These are phyloP conservation scores for Stenotaenia linearis DNA, from an alignment of 2,888 invertebrate species.

Conservation along the genomic window DNA sequence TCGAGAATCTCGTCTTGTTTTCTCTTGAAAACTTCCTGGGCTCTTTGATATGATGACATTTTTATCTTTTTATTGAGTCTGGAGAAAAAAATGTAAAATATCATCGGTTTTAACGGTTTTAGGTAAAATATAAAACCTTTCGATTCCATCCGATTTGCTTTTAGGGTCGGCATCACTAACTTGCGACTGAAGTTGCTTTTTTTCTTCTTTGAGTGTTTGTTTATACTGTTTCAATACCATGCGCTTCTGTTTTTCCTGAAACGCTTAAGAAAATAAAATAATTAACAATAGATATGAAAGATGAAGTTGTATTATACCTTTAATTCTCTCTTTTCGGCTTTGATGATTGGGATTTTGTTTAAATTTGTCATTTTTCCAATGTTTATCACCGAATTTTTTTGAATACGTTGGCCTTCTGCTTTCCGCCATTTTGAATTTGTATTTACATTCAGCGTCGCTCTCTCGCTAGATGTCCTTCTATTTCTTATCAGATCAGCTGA, in stretches of 20 bases:
- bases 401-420: not conserved
- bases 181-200: not conserved
- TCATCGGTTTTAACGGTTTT: too few species aligned
- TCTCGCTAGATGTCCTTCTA: not conserved
- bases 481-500: not conserved
- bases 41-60: not conserved
- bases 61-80: conserved; percentile 8
- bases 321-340: not conserved
- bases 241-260: not conserved
- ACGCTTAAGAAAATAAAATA: not conserved
- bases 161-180: too few species aligned
- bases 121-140: not conserved
- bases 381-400: not conserved
- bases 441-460: too few species aligned
- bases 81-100: not conserved
- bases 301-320: not conserved
- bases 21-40: not conserved
- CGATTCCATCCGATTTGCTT: not conserved
- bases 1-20: not conserved
- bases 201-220: conserved; percentile 2
- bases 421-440: not conserved
- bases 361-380: not conserved
- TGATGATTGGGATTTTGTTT: not conserved
- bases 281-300: not conserved
- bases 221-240: not conserved